Base-by-base conservation (phyloP, 2,888 invertebrate genomes). In the Leptarthrus brevirostris region DNA sequence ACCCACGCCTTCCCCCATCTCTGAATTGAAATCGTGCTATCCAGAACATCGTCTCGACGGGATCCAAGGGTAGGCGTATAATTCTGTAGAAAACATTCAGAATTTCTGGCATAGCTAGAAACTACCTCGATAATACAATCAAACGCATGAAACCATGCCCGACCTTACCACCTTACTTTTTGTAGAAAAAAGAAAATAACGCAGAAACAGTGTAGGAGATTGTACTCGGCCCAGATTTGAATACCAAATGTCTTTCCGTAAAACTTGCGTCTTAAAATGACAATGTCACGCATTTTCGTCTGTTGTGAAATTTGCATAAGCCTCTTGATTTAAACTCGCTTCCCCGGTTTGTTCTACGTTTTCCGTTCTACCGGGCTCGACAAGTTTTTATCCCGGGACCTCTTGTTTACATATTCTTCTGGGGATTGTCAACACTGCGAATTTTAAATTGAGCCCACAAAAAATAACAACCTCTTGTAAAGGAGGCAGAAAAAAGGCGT, bases 261-360 rank as follows among this genome's bases (percentile, higher is more conserved):
- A 49, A 49, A 49, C 49, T 49, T 49, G 49, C 49, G 49, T 49
- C 49, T 49, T 49, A 49, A 49, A 49, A 49, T 49, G 49, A 49
- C 49, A 49, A 49, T 49, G 49, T 49, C 49, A 49, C 49, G 49
- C 49, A 49, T 49, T 49, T 49, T 49, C 49, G 49, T 49, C 49
- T 49, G 8, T 49, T 16, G 49, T 49, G 49, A 49, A 20, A 49
- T 49, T 49, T 49, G 18, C 49, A 49, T 49, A 49, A 49, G 49
- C 49, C 49, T 12, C 49, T 49, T 49, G 49, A 49, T 49, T 49
- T 49, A 49, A 49, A 20, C 49, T 49, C 8, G 30, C 49, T 49
- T 18, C 49, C 18, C 20, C 49, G 16, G 49, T 49, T 18, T 49
- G 16, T 49, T 49, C 49, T 20, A 49, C 12, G 40, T 49, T 49